These are phyloP conservation scores for Zapus hudsonius DNA, from an alignment of 2,113 vertebrate genomes.

Conservation along the genomic window DNA sequence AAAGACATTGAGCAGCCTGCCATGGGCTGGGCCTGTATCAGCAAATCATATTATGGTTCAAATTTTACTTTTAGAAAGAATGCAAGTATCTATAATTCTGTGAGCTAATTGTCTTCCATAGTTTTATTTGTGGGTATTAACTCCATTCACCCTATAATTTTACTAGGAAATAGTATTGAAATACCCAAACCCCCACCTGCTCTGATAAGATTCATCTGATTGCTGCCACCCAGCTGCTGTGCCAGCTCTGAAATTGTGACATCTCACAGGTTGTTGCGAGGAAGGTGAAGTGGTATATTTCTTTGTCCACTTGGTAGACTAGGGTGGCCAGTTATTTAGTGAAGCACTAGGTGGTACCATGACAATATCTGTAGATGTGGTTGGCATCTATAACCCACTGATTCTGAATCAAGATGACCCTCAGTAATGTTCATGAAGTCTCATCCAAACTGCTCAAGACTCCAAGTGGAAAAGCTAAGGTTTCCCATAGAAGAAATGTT, in stretches of 20 bases:
- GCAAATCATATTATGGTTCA: neutral
- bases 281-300: neutral
- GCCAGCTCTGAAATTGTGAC: neutral
- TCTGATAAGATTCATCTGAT: neutral
- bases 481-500: constrained; percentile 20
- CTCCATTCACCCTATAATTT: neutral
- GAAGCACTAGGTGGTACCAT: neutral
- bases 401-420: neutral
- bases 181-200: neutral
- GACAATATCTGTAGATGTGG: neutral
- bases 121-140: constrained; percentile 21
- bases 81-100: neutral
- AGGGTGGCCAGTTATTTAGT: neutral
- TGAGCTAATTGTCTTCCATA: neutral
- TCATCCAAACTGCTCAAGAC: neutral
- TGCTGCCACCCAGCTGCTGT: neutral
- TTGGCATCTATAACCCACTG: neutral
- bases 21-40: neutral
- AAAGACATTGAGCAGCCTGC: constrained; percentile 60
- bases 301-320: neutral
- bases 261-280: neutral
- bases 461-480: neutral
- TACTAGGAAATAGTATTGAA: neutral
- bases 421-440: neutral
- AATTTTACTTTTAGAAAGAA: constrained; percentile 48